Evolutionary conservation across 2,797 vertebrate genomes (phyloP).

Genomic region (Lophotriccus pileatus): DNA sequence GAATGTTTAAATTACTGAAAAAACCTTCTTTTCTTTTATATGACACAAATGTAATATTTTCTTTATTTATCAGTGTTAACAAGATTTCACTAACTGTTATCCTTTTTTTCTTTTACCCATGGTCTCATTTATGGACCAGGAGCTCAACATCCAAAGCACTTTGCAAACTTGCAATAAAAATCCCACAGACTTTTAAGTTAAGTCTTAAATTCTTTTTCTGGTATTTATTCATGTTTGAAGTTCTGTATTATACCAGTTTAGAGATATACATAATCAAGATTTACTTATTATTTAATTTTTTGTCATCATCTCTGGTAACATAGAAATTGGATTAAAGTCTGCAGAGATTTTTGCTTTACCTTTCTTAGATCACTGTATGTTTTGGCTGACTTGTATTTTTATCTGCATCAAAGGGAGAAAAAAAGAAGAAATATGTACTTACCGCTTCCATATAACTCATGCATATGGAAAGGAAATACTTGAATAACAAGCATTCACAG

Average conservation of each 20-base stretch:
- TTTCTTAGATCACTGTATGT: constrained; percentile 4
- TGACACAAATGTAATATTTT: not conserved
- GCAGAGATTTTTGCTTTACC: constrained; percentile 2
- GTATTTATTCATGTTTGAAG: not conserved
- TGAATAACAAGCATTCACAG: not conserved
- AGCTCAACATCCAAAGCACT: fast-evolving
- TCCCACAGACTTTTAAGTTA: not conserved
- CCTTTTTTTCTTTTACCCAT: not conserved
- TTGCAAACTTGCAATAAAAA: not conserved
- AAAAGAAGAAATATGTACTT: constrained; percentile 3
- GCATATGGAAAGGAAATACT: constrained; percentile 6
- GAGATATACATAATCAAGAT: not conserved
- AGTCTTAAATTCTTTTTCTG: not conserved
- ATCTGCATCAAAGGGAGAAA: constrained; percentile 19
- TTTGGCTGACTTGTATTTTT: constrained; percentile 47
- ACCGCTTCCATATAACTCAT: not conserved
- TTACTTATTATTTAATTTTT: constrained; percentile 23
- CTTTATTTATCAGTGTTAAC: not conserved
- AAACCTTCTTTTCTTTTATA: not conserved
- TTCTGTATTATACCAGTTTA: not conserved
- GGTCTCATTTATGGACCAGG: not conserved
- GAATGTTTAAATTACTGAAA: not conserved
- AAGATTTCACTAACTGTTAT: not conserved
- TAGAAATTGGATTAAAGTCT: constrained; percentile 13
- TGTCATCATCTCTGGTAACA: not conserved